A percentile compares a stretch with the other conserved stretches of the same genome.
Conservation (phyloP, 2,797 vertebrate species). For the Kryptopterus vitreolus region DNA sequence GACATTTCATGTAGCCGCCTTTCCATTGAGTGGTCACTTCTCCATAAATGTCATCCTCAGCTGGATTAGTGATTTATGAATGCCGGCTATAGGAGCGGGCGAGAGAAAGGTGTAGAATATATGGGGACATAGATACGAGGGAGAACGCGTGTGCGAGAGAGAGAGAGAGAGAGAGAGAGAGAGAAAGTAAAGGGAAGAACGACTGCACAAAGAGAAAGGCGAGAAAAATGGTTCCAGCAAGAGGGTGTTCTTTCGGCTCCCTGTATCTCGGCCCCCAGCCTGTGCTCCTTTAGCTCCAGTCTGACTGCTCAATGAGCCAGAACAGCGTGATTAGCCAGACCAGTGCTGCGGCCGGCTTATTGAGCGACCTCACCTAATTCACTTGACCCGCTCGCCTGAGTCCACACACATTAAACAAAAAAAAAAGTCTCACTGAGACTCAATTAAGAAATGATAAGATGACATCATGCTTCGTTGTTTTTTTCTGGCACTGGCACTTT, state of each 20-base stretch:
- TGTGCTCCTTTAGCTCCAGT: slow-evolving; percentile 33
- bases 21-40: slow-evolving; percentile 55
- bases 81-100: slow-evolving; percentile 27
- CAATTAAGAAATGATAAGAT: slow-evolving; percentile 34
- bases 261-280: slow-evolving; percentile 14
- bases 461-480: slow-evolving; percentile 16
- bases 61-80: slow-evolving; percentile 56
- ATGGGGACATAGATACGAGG: slow-evolving; percentile 16
- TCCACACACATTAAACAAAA: slow-evolving; percentile 43
- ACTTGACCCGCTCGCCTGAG: slow-evolving; percentile 51
- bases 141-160: not conserved
- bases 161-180: not conserved
- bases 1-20: slow-evolving; percentile 53
- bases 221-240: slow-evolving; percentile 25
- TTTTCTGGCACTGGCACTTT: not conserved
- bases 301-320: slow-evolving; percentile 59
- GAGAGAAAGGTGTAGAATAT: slow-evolving; percentile 15
- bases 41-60: slow-evolving; percentile 57
- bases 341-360: slow-evolving; percentile 53
- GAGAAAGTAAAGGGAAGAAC: not conserved
- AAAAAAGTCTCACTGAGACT: slow-evolving; percentile 31
- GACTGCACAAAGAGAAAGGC: slow-evolving; percentile 6
- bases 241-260: slow-evolving; percentile 15
- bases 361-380: slow-evolving; percentile 59
- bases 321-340: slow-evolving; percentile 58